These are phyloP conservation scores for Phalera bucephala DNA, from an alignment of 2,888 invertebrate species.

Conservation along the genomic window DNA sequence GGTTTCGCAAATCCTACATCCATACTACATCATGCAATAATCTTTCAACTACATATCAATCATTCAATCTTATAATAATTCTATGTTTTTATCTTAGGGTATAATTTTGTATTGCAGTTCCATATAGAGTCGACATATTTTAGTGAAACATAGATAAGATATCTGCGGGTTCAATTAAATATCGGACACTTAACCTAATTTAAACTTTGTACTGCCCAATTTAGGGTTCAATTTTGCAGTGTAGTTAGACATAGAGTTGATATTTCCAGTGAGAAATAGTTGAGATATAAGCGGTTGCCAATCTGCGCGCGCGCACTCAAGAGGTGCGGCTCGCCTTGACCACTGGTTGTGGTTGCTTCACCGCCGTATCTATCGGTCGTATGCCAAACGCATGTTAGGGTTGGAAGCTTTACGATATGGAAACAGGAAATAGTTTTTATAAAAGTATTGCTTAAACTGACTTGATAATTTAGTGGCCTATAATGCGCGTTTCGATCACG, in stretches of 20 bases:
- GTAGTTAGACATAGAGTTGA: not conserved
- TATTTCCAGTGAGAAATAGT: not conserved
- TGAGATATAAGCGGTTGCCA: conserved; percentile 27
- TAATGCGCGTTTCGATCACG: too few species aligned
- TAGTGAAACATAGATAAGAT: too few species aligned
- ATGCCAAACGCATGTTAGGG: not conserved
- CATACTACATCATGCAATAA: not conserved
- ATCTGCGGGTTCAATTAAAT: too few species aligned
- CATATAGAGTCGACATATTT: too few species aligned
- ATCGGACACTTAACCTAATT: not conserved
- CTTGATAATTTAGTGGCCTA: too few species aligned
- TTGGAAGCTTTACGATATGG: not conserved
- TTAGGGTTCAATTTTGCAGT: not conserved
- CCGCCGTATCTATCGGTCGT: conserved; percentile 1
- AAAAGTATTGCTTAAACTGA: too few species aligned
- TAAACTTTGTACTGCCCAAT: not conserved
- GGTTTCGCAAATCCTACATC: not conserved
- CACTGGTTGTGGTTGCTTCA: conserved; percentile 23
- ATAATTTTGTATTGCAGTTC: too few species aligned
- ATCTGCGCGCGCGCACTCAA: conserved; percentile 30
- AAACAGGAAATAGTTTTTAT: too few species aligned
- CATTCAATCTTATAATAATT: not conserved
- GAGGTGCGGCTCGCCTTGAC: conserved; percentile 34
- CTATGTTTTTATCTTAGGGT: not conserved
- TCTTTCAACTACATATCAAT: not conserved